Evolutionary conservation across 2,113 vertebrate genomes (phyloP).

Genomic region (Oostethus manadensis): DNA sequence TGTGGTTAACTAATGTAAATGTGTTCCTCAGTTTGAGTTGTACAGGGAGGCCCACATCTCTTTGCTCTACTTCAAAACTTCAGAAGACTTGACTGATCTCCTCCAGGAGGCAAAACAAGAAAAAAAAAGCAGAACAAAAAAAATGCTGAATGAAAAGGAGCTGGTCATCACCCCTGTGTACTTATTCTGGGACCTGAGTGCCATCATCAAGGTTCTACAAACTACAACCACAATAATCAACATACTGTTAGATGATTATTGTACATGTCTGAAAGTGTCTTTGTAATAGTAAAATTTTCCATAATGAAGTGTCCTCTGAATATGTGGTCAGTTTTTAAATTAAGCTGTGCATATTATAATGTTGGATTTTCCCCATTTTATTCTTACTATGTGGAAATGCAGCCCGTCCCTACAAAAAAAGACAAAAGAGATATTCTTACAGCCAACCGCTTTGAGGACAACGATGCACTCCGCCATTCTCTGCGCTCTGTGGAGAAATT

Average conservation of each 20-base stretch:
- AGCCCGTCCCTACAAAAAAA: background rate
- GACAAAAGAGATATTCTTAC: background rate
- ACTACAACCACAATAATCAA: background rate
- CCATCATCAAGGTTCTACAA: conserved; percentile 80
- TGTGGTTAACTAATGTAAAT: background rate
- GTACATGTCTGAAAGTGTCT: background rate
- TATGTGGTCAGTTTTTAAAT: background rate
- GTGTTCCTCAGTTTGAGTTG: conserved; percentile 78
- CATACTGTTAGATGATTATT: conserved; percentile 30
- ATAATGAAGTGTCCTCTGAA: background rate
- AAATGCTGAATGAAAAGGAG: conserved; percentile 90
- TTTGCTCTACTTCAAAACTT: conserved; percentile 83
- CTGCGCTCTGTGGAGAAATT: conserved; percentile 89
- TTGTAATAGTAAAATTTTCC: too few relatives aligned
- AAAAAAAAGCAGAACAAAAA: conserved; percentile 71
- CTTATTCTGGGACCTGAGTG: conserved; percentile 89
- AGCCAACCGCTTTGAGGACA: conserved; percentile 94
- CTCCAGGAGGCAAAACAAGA: conserved; percentile 76
- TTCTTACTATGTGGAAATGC: background rate
- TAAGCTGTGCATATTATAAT: too few relatives aligned
- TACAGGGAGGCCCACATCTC: conserved; percentile 93
- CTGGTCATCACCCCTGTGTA: conserved; percentile 82
- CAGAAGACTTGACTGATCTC: conserved; percentile 81
- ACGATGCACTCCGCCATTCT: conserved; percentile 92
- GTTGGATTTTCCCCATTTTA: too few relatives aligned